phyloP scores from a whole-genome alignment of 2,113 vertebrate species.

The Gymnogyps californianus region DNA sequence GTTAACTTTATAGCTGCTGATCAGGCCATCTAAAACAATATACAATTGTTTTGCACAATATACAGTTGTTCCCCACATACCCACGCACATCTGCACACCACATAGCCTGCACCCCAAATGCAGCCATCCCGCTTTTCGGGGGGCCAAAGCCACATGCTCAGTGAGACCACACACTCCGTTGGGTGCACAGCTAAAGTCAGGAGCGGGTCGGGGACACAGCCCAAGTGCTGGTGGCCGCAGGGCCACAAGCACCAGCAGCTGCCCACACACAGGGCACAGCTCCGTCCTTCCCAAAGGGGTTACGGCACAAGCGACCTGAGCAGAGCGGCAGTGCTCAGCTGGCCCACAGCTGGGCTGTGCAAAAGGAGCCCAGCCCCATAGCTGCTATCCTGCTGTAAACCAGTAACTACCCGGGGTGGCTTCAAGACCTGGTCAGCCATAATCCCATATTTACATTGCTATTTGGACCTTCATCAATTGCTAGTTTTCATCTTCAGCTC shows the following conservation, averaged over 20 bases:
- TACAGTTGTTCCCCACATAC: neutral
- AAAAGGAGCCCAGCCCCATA: neutral
- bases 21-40: neutral
- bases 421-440: neutral
- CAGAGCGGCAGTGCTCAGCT: neutral
- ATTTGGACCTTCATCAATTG: neutral
- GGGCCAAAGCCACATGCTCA: neutral
- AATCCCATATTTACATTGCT: neutral
- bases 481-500: neutral
- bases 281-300: neutral
- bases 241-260: neutral
- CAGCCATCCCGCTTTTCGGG: neutral
- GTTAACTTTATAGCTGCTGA: neutral
- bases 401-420: neutral
- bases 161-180: fast-evolving
- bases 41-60: neutral
- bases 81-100: neutral
- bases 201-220: neutral
- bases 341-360: neutral
- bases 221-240: neutral
- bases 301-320: neutral
- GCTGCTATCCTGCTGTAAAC: neutral
- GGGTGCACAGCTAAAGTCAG: neutral
- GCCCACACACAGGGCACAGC: neutral
- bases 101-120: neutral